phyloP scores from a whole-genome alignment of 2,797 vertebrate species.

The Dromococcyx pavoninus region DNA sequence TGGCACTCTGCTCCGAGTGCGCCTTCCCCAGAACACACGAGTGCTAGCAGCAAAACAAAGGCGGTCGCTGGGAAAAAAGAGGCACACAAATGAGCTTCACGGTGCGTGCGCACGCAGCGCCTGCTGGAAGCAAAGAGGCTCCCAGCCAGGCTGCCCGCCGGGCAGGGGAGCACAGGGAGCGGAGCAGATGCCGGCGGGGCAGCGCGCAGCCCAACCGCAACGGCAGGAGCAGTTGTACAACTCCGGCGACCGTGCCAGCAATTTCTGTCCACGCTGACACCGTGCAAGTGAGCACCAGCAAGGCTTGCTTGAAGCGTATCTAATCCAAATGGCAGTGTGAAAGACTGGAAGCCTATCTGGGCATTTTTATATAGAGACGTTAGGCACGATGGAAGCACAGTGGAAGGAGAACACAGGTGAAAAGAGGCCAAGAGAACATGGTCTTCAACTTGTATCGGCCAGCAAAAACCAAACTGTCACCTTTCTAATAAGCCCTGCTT shows the following conservation, averaged over 20 bases:
- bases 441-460: not conserved
- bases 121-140: not conserved
- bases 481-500: conserved; percentile 25
- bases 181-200: not conserved
- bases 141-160: not conserved
- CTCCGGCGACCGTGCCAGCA: fast-evolving
- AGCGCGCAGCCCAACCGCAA: not conserved
- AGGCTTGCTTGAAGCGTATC: not conserved
- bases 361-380: not conserved
- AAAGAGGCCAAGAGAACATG: not conserved
- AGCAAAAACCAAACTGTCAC: conserved; percentile 26
- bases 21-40: not conserved
- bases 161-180: not conserved
- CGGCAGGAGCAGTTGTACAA: fast-evolving
- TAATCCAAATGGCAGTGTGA: not conserved
- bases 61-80: not conserved
- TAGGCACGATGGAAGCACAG: not conserved
- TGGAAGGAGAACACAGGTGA: not conserved
- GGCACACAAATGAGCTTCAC: not conserved
- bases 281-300: not conserved
- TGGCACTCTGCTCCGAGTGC: not conserved
- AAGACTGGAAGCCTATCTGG: not conserved
- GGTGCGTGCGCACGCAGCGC: not conserved
- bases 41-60: conserved; percentile 12
- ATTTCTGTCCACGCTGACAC: not conserved